These are phyloP conservation scores for Conus betulinus DNA, from an alignment of 1,140 invertebrate genomes.

Conservation along the genomic window DNA sequence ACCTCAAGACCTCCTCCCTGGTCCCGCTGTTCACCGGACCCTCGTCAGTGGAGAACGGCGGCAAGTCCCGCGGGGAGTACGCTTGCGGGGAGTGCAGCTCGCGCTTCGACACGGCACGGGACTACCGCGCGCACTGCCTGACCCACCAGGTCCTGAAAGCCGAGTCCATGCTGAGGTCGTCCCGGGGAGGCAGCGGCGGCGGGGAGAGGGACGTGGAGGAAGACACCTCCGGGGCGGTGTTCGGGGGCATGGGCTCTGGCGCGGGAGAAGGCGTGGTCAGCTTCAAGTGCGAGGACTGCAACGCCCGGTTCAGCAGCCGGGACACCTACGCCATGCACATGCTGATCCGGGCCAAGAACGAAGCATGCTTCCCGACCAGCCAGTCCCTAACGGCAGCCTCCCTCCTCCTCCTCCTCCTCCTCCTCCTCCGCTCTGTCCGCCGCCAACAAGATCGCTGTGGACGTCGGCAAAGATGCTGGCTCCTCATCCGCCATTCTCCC, in stretches of 20 bases:
- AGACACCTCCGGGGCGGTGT: background rate
- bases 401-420: background rate
- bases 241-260: background rate
- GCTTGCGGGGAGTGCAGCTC: slow-evolving; percentile 23
- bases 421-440: background rate
- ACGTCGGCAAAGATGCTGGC: background rate
- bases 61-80: background rate
- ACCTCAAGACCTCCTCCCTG: slow-evolving; percentile 21
- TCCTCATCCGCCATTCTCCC: background rate
- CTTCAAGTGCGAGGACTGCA: slow-evolving; percentile 69
- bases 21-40: background rate
- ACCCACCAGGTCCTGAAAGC: slow-evolving; percentile 20
- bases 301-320: slow-evolving; percentile 64
- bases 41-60: background rate
- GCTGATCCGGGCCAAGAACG: slow-evolving; percentile 71
- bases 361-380: slow-evolving; percentile 55
- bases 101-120: slow-evolving; percentile 22
- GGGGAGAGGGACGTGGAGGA: slow-evolving; percentile 4
- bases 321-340: slow-evolving; percentile 74
- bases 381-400: background rate
- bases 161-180: slow-evolving; percentile 2
- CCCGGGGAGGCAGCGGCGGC: background rate
- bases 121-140: slow-evolving; percentile 27
- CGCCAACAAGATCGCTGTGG: background rate
- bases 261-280: slow-evolving; percentile 47